These are phyloP conservation scores for Aspidiotus destructor DNA, from an alignment of 2,888 invertebrate species.

Conservation along the genomic window DNA sequence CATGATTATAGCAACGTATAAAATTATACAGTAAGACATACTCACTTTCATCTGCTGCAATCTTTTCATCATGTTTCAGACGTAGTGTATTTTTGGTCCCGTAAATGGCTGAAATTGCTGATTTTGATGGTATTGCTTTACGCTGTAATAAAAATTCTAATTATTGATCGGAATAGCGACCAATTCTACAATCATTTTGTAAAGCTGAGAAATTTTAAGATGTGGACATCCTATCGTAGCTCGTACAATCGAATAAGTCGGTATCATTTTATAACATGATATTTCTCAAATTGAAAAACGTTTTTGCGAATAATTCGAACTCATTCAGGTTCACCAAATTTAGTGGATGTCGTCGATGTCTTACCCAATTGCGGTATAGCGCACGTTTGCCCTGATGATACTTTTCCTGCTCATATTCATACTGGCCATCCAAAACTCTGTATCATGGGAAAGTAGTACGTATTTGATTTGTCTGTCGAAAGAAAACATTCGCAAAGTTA, in stretches of 20 bases:
- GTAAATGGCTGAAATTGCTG: conserved; percentile 20
- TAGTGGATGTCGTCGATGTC: conserved; percentile 38
- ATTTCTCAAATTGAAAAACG: neutral
- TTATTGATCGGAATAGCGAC: conserved; percentile 18
- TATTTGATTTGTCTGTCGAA: conserved; percentile 22
- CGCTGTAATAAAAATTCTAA: conserved; percentile 16
- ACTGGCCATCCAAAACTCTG: conserved; percentile 48
- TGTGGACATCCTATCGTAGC: conserved; percentile 22
- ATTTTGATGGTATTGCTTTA: conserved; percentile 17
- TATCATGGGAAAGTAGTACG: conserved; percentile 47
- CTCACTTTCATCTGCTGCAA: no score
- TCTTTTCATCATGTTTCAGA: conserved; percentile 7
- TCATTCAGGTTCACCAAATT: conserved; percentile 1
- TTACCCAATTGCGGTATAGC: conserved; percentile 44
- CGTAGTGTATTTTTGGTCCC: conserved; percentile 11
- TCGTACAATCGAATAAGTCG: neutral
- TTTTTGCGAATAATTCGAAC: neutral
- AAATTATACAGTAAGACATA: no score
- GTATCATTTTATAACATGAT: neutral
- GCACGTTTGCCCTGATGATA: conserved; percentile 41
- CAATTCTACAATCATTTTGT: conserved; percentile 14
- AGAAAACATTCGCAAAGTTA: neutral
- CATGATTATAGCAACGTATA: no score
- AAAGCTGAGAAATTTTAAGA: conserved; percentile 18
- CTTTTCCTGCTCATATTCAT: conserved; percentile 45